Evolutionary conservation across 2,113 vertebrate species (phyloP), one percentile per base, ranked within the genome.

Genomic region (Rissa tridactyla): DNA sequence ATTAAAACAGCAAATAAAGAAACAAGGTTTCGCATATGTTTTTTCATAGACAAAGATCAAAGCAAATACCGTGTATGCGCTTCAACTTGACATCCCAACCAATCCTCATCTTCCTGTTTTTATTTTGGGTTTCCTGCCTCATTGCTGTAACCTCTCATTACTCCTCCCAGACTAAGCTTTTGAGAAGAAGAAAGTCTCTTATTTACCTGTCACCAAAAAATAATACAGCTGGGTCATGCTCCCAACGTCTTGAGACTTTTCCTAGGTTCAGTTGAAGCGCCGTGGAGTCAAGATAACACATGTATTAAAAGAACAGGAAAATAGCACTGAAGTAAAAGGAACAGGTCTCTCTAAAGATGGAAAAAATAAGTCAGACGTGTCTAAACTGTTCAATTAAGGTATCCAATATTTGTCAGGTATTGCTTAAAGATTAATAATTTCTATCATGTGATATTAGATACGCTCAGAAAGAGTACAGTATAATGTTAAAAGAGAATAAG

Each of bases 1-100:
- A 75, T 62, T 92, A 91, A 86, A 90, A 73, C 6, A 87, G 8
- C 42, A 87, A 68, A 91, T 40, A 55, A 62, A 82, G 78, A 79
- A 92, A 79, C 14, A 51, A 76, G 8, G 47, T 72, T 89, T 91
- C 6, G 1, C 70, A 58, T 68, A 69, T 34, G 13, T 65, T 6
- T 79, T 87, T 75, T 76, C 52, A 65, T 2, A 64, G 55, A 58
- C 36, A 90, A 89, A 91, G 29, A 89, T 66, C 64, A 81, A 73
- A 86, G 30, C 42, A 64, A 32, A 29, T 36, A 16, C 36, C n/a
- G 17, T 32, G 36, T 47, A 17, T 52, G 54, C 3, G 6, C 17
- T 38, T 73, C 30, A 30, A 32, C 27, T 64, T 73, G 26, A 47
- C 79, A 82, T 60, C 46, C 42, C 32, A 71, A n/a, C 55, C 46